phyloP scores from a whole-genome alignment of 2,113 vertebrate species.

The Amazona vittata region DNA sequence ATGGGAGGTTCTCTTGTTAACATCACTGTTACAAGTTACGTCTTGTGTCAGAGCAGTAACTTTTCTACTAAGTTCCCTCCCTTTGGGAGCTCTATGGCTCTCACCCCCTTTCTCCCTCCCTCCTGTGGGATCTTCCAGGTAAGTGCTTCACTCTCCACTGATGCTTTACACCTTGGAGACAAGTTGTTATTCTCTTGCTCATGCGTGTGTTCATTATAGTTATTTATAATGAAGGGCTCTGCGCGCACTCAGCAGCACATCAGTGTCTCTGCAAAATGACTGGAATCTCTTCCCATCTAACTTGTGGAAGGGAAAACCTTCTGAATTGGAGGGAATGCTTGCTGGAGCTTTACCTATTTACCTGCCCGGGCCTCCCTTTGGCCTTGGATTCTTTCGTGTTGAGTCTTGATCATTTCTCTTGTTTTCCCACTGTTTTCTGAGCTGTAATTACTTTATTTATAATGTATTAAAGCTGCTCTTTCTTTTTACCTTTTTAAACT shows the following conservation, averaged over 20 bases:
- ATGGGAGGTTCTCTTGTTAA: background rate
- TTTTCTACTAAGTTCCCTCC: no score
- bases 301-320: background rate
- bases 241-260: fast-evolving
- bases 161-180: fast-evolving
- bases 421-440: background rate
- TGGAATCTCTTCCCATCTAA: fast-evolving
- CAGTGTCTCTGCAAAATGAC: background rate
- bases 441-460: background rate
- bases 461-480: background rate
- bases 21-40: background rate
- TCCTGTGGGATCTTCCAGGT: background rate
- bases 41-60: background rate
- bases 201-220: background rate
- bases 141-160: background rate
- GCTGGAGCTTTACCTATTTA: fast-evolving
- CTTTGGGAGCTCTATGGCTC: background rate
- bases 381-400: fast-evolving
- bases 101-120: background rate
- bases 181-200: background rate
- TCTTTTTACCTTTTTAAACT: background rate
- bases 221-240: fast-evolving
- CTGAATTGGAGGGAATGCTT: no score
- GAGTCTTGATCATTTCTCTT: background rate
- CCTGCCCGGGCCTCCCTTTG: background rate